Percentiles rank a stretch among this genome's conserved stretches.
Conservation (phyloP, 2,888 invertebrate genomes). For the Athripsodes cinereus region DNA sequence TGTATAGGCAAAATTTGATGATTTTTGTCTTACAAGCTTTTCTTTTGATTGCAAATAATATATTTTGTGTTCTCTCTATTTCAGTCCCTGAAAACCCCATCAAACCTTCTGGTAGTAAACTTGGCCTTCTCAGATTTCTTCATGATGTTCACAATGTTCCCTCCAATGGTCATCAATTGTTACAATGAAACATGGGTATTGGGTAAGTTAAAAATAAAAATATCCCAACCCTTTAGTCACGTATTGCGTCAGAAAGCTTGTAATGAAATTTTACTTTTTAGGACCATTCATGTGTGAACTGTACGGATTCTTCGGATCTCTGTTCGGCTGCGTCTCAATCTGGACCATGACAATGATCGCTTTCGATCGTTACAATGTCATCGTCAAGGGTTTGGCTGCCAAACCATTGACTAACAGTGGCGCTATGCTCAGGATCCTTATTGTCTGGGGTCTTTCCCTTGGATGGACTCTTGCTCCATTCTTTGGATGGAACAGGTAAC, state of each 20-base stretch:
- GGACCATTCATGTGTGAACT: constrained; percentile 54
- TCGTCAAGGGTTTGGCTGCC: constrained; percentile 55
- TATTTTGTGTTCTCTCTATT: constrained; percentile 29
- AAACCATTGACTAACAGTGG: constrained; percentile 50
- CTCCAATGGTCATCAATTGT: constrained; percentile 78
- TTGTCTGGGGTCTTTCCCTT: constrained; percentile 51
- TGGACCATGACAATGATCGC: constrained; percentile 62
- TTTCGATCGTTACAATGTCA: constrained; percentile 60
- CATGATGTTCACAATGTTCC: constrained; percentile 81
- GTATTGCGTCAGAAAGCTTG: neutral
- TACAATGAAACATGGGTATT: constrained; percentile 70
- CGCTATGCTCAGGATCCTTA: constrained; percentile 45
- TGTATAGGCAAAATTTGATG: no score
- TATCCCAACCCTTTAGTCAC: neutral
- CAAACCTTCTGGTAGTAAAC: constrained; percentile 86
- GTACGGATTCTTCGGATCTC: constrained; percentile 57
- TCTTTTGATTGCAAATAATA: no score
- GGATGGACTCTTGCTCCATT: constrained; percentile 53
- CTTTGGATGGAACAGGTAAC: constrained; percentile 54
- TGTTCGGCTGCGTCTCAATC: constrained; percentile 61
- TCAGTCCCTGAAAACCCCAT: constrained; percentile 72
- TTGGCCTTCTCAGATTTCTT: constrained; percentile 86
- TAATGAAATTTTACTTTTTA: constrained; percentile 27
- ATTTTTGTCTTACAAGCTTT: no score
- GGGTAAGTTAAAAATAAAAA: constrained; percentile 40